Evolutionary conservation across 1,140 invertebrate species (phyloP).

Genomic region (Cotesia typhae): DNA sequence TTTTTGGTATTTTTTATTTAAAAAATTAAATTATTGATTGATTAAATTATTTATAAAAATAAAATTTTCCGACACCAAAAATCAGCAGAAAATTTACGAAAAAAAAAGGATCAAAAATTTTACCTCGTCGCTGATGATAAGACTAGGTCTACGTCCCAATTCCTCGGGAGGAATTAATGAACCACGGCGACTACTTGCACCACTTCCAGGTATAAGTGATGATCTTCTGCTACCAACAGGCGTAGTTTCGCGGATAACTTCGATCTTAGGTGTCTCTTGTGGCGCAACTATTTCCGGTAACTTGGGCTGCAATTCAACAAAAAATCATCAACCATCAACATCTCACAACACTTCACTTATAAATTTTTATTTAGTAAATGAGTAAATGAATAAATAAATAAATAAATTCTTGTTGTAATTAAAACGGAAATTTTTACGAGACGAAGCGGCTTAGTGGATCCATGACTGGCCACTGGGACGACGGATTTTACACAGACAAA

Average conservation of each 20-base stretch:
- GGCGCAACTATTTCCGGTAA: constrained; percentile 78
- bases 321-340: neutral
- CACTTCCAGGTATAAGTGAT: constrained; percentile 78
- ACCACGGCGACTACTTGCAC: constrained; percentile 78
- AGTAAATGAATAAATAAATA: neutral
- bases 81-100: constrained; percentile 11
- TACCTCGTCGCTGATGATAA: constrained; percentile 95
- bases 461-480: constrained; percentile 39
- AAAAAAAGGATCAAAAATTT: constrained; percentile 44
- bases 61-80: constrained; percentile 27
- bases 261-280: constrained; percentile 80
- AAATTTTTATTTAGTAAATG: neutral
- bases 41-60: neutral
- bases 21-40: neutral
- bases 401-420: neutral
- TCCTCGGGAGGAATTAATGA: constrained; percentile 87
- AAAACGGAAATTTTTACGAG: constrained; percentile 23
- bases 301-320: constrained; percentile 30
- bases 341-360: neutral
- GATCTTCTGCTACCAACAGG: constrained; percentile 75
- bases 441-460: constrained; percentile 34
- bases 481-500: constrained; percentile 20
- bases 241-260: constrained; percentile 81
- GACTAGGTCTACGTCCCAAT: constrained; percentile 82
- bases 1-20: neutral